phyloP scores from a whole-genome alignment of 2,888 invertebrate species.

The Euproctis similis region DNA sequence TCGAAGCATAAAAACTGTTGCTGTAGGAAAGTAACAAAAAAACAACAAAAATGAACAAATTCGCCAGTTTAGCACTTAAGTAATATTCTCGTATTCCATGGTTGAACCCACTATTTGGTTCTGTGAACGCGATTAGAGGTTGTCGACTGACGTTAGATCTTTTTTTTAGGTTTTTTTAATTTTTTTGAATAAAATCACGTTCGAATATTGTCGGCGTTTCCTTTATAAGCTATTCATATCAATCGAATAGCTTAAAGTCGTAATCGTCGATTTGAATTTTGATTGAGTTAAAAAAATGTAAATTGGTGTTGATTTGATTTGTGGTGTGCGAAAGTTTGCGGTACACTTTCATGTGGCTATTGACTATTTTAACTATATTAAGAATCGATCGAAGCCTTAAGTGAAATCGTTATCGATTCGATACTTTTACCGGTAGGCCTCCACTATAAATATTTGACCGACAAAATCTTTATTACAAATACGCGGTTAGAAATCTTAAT shows the following conservation, averaged over 20 bases:
- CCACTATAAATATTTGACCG: slow-evolving; percentile 3
- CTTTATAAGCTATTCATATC: slow-evolving; percentile 2
- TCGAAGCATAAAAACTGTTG: too few species aligned
- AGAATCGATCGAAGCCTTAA: slow-evolving; percentile 14
- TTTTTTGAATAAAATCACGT: too few species aligned
- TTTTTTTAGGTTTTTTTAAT: too few species aligned
- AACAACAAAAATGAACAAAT: too few species aligned
- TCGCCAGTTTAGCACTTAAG: too few species aligned
- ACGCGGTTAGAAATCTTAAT: too few species aligned
- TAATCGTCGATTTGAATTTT: slow-evolving; percentile 12
- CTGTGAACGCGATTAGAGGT: too few species aligned
- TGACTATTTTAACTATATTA: slow-evolving; percentile 21
- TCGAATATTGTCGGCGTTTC: slow-evolving; percentile 6
- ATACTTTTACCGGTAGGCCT: slow-evolving; percentile 7
- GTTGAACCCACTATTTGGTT: too few species aligned
- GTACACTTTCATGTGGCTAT: slow-evolving; percentile 20
- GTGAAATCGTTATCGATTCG: slow-evolving; percentile 23
- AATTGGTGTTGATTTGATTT: slow-evolving; percentile 20
- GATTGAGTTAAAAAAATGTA: slow-evolving; percentile 18
- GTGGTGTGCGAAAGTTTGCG: slow-evolving; percentile 25
- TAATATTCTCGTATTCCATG: too few species aligned
- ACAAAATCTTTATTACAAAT: too few species aligned
- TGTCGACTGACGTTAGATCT: too few species aligned
- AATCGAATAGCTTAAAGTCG: slow-evolving; percentile 7
- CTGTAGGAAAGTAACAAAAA: too few species aligned